phyloP scores from a whole-genome alignment of 1,140 invertebrate species.

The Microplitis mediator region DNA sequence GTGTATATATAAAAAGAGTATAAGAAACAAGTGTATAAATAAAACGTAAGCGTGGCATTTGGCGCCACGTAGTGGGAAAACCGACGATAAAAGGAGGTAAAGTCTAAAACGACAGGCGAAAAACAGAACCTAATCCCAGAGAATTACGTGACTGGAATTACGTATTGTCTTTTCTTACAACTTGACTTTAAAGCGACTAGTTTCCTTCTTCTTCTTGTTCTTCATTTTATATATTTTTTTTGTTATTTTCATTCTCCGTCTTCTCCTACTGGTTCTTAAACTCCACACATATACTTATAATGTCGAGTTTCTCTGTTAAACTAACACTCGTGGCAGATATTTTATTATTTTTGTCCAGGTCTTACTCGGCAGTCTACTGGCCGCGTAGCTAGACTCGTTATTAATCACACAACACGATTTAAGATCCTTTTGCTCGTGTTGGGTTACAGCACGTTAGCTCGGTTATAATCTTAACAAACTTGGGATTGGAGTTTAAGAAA shows the following conservation, averaged over 20 bases:
- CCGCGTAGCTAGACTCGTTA: constrained; percentile 23
- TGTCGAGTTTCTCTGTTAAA: constrained; percentile 6
- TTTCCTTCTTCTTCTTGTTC: neutral
- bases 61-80: constrained; percentile 1
- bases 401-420: constrained; percentile 41
- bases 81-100: neutral
- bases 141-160: neutral
- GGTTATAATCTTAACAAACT: too few species aligned
- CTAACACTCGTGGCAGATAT: too few species aligned
- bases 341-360: too few species aligned
- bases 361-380: constrained; percentile 14
- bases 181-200: constrained; percentile 21
- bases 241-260: neutral
- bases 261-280: neutral
- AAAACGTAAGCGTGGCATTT: constrained; percentile 4
- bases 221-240: neutral
- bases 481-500: too few species aligned
- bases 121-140: neutral
- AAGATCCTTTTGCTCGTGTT: neutral
- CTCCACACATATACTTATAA: neutral
- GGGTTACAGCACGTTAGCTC: neutral
- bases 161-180: constrained; percentile 10
- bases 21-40: neutral
- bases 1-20: neutral
- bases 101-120: neutral